Evolutionary conservation across 2,797 vertebrate genomes (phyloP).

Genomic region (Basileuterus tristriatus): DNA sequence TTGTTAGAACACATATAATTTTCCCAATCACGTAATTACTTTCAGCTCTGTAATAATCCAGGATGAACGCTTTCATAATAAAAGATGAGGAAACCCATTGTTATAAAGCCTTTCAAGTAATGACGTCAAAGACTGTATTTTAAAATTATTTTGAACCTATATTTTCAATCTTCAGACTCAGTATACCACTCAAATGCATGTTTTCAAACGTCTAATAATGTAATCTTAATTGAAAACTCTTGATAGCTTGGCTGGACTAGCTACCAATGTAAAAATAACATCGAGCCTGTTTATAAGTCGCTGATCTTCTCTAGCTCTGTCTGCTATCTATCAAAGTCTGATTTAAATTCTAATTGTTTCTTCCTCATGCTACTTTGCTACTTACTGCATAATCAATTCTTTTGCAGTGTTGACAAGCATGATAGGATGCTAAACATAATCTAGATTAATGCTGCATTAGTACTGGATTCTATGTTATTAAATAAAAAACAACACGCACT

Average conservation of each 20-base stretch:
- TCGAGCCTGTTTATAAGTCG: not conserved
- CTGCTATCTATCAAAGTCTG: not conserved
- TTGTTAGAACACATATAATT: not conserved
- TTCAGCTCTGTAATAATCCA: not conserved
- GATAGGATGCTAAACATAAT: not conserved
- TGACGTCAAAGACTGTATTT: fast-evolving
- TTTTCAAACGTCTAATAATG: not conserved
- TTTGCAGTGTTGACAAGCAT: not conserved
- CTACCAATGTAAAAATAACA: not conserved
- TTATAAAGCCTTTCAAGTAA: not conserved
- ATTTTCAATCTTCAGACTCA: not conserved
- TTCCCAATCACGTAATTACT: not conserved
- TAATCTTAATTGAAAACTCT: not conserved
- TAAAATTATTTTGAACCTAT: not conserved
- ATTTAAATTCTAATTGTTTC: not conserved
- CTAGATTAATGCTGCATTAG: not conserved
- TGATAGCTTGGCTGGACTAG: not conserved
- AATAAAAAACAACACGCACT: fast-evolving
- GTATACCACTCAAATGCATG: fast-evolving
- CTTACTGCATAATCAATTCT: not conserved
- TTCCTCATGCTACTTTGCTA: not conserved
- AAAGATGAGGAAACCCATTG: not conserved
- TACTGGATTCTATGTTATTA: not conserved
- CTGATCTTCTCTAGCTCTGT: not conserved
- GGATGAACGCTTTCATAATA: not conserved